These are phyloP conservation scores for Pecten maximus DNA, from an alignment of 2,888 invertebrate genomes.

Conservation along the genomic window DNA sequence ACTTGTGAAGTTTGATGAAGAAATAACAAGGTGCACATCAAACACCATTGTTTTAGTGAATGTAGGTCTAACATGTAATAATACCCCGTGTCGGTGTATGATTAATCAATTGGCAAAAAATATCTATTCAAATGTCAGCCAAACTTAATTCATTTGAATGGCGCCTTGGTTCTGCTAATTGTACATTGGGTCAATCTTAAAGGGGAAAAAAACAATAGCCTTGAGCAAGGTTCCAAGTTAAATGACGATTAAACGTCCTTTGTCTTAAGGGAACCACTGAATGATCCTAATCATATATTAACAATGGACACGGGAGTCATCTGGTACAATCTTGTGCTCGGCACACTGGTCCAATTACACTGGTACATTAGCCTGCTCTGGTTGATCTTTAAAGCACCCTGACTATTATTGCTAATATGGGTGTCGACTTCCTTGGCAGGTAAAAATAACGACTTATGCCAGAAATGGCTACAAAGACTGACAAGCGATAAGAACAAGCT, in stretches of 20 bases:
- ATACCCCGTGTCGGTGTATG: background rate
- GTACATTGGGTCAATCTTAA: background rate
- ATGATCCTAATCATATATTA: background rate
- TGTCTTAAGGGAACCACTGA: background rate
- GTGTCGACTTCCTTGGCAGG: slow-evolving; percentile 29
- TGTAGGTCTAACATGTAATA: slow-evolving; percentile 9
- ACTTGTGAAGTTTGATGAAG: slow-evolving; percentile 13
- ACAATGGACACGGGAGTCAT: background rate
- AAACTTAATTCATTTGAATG: background rate
- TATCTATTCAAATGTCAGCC: slow-evolving; percentile 1
- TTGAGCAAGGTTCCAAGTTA: background rate
- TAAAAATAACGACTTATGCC: slow-evolving; percentile 28
- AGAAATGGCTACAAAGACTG: slow-evolving; percentile 33
- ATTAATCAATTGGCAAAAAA: background rate
- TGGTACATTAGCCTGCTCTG: background rate
- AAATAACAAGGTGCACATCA: slow-evolving; percentile 30
- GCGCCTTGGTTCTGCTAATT: background rate
- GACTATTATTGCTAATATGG: slow-evolving; percentile 8
- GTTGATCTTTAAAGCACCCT: background rate
- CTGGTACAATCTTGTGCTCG: background rate
- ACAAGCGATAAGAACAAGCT: background rate
- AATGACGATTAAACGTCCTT: background rate
- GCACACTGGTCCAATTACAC: background rate
- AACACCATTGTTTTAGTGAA: slow-evolving; percentile 16
- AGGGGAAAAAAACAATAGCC: background rate